These are phyloP conservation scores for Phoxinus dragarum DNA, from an alignment of 2,797 vertebrate species.

Conservation along the genomic window DNA sequence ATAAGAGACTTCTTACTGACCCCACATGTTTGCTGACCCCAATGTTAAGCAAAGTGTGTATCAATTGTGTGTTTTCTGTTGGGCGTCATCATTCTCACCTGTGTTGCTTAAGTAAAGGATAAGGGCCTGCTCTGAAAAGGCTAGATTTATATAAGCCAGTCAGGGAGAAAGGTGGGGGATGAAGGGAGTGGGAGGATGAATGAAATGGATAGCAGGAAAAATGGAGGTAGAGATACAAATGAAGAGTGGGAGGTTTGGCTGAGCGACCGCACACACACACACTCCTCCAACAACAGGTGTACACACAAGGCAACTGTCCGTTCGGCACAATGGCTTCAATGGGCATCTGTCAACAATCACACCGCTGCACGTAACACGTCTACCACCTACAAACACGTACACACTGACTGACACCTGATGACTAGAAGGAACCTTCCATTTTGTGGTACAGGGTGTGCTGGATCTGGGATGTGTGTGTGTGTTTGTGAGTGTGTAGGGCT, in stretches of 20 bases:
- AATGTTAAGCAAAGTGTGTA: not conserved
- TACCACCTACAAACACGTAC: conserved; percentile 32
- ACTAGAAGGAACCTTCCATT: not conserved
- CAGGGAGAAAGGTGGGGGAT: conserved; percentile 6
- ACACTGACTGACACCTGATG: conserved; percentile 21
- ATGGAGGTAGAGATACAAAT: conserved; percentile 23
- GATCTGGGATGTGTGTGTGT: not conserved
- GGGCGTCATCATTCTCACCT: not conserved
- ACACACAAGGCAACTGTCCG: conserved; percentile 56
- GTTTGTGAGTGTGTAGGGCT: conserved; percentile 7
- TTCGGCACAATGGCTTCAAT: conserved; percentile 62
- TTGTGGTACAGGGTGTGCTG: not conserved
- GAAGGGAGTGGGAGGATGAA: conserved; percentile 19
- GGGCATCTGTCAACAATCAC: conserved; percentile 57
- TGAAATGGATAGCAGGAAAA: conserved; percentile 23
- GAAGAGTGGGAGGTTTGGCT: conserved; percentile 29
- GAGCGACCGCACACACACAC: conserved; percentile 5
- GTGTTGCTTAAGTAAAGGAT: not conserved
- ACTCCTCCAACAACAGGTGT: conserved; percentile 59
- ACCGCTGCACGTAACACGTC: conserved; percentile 34
- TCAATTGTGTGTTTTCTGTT: not conserved
- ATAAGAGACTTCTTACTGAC: not conserved
- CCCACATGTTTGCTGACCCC: not conserved
- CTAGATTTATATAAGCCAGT: conserved; percentile 13
- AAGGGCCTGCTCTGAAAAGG: conserved; percentile 4